Percentiles rank a stretch among this genome's conserved stretches.
These are phyloP conservation scores for Telmatochromis sp. DNA, from an alignment of 2,113 vertebrate genomes.

Conservation along the genomic window DNA sequence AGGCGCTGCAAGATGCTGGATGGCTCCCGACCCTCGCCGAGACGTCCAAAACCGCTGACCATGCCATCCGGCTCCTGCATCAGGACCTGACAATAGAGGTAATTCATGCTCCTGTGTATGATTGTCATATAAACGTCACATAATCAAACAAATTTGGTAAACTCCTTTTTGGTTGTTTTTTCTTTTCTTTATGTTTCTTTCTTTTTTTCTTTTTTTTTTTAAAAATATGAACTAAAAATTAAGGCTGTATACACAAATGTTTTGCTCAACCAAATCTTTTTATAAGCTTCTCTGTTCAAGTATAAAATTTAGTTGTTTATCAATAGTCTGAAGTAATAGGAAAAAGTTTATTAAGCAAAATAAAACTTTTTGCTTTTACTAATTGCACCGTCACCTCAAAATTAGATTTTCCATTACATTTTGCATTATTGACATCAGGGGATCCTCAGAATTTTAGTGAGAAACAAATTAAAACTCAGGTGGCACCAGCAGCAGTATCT, in stretches of 20 bases:
- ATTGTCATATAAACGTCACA: not conserved
- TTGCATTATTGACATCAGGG: not conserved
- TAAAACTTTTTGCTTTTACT: not conserved
- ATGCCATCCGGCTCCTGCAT: conserved; percentile 72
- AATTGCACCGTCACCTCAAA: not conserved
- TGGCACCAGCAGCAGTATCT: not conserved
- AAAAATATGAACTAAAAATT: rapidly evolving
- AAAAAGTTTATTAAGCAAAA: not conserved
- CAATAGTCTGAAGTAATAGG: not conserved
- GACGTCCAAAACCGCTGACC: conserved; percentile 87
- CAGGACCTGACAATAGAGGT: conserved; percentile 62
- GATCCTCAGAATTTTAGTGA: not conserved
- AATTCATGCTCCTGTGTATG: not conserved
- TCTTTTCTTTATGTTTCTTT: not conserved
- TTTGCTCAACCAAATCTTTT: not conserved
- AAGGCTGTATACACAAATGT: not conserved
- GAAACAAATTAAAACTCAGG: not conserved
- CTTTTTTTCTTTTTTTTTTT: not conserved
- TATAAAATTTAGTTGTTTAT: not conserved
- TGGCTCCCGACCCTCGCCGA: conserved; percentile 38
- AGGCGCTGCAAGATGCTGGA: conserved; percentile 77
- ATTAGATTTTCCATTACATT: not conserved
- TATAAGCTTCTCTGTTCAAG: not conserved
- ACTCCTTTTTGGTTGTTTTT: not conserved
- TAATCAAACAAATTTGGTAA: not conserved